Conservation (phyloP, 2,113 vertebrate species). For the Mesitornis unicolor region DNA sequence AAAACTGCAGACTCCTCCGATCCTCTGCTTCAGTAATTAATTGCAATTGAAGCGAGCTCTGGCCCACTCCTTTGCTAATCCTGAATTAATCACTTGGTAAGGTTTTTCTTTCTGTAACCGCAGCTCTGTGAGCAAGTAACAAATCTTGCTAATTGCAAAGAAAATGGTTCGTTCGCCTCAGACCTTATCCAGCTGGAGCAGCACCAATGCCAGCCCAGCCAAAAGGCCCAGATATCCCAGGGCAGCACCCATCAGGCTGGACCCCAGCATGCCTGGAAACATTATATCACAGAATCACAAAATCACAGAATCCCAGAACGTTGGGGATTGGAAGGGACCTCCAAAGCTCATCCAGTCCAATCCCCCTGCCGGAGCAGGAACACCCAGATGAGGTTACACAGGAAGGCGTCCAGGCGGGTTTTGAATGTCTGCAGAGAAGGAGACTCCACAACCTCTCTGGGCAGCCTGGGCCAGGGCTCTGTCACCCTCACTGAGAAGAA, state of each 20-base stretch:
- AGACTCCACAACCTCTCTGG: too few relatives aligned
- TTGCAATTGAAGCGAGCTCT: conserved; percentile 38
- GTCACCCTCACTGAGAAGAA: too few relatives aligned
- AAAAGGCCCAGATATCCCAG: background rate
- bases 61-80: conserved; percentile 21
- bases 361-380: too few relatives aligned
- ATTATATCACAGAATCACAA: too few relatives aligned
- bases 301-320: too few relatives aligned
- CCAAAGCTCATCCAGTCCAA: too few relatives aligned
- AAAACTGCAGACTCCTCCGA: background rate
- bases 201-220: background rate
- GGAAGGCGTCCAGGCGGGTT: too few relatives aligned
- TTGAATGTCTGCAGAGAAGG: too few relatives aligned
- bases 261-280: rapidly evolving
- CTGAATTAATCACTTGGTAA: conserved; percentile 1
- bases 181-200: background rate
- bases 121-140: background rate
- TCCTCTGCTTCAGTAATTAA: conserved; percentile 31
- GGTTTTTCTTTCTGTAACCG: background rate
- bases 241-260: background rate
- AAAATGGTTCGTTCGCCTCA: background rate
- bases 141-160: conserved; percentile 12
- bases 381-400: too few relatives aligned
- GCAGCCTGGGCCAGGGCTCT: too few relatives aligned
- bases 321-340: too few relatives aligned